Evolutionary conservation across 1,140 invertebrate species (phyloP).

Genomic region (Aleiodes sp.): DNA sequence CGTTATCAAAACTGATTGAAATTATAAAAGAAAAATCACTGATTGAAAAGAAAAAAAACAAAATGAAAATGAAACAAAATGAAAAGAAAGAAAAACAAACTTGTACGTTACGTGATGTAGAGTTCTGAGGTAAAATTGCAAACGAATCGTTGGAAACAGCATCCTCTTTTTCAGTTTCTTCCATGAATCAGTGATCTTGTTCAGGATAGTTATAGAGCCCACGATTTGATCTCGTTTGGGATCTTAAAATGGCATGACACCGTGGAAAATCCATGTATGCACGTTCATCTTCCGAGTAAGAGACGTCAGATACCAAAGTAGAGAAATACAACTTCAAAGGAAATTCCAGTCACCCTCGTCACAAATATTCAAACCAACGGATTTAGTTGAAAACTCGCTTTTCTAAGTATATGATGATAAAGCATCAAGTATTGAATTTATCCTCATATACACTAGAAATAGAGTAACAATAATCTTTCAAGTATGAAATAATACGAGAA

Average conservation of each 20-base stretch:
- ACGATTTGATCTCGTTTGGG: neutral
- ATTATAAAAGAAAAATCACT: neutral
- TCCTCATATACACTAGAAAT: neutral
- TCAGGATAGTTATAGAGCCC: neutral
- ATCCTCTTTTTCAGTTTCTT: too few relatives aligned
- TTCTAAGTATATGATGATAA: neutral
- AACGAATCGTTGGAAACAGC: neutral
- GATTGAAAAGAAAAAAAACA: neutral
- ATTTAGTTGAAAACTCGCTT: neutral
- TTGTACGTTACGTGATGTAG: slow-evolving; percentile 27
- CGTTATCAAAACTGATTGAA: neutral
- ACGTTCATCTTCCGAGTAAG: neutral
- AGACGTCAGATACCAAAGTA: neutral
- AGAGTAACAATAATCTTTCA: neutral
- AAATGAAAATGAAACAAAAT: slow-evolving; percentile 4
- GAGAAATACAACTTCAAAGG: neutral
- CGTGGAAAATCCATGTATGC: neutral
- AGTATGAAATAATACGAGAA: neutral
- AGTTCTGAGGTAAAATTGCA: slow-evolving; percentile 3
- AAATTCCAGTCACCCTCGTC: neutral
- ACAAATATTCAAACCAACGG: neutral
- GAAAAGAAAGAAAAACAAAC: slow-evolving; percentile 13
- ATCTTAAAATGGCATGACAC: neutral
- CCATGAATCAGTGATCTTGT: neutral
- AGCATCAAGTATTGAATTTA: too few relatives aligned